Evolutionary conservation across 2,797 vertebrate species (phyloP).

Genomic region (Psittacula echo): DNA sequence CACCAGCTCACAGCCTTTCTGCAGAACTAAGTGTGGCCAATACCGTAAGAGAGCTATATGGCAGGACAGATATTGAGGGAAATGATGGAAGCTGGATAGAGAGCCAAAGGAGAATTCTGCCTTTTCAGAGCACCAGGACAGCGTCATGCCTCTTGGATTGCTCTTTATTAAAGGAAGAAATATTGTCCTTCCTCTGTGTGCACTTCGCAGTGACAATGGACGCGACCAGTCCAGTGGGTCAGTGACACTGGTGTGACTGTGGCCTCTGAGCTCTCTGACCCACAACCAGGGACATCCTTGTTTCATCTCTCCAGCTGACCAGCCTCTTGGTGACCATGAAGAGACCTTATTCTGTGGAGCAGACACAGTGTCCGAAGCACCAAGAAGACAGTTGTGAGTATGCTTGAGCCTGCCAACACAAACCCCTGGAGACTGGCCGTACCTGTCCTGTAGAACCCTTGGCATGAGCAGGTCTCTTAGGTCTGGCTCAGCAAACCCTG

Average conservation of each 20-base stretch:
- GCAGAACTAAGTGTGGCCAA: neutral
- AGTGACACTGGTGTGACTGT: accelerated
- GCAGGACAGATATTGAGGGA: neutral
- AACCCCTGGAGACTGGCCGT: accelerated
- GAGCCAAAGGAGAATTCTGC: neutral
- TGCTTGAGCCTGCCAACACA: neutral
- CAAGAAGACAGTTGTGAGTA: neutral
- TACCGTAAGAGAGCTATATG: neutral
- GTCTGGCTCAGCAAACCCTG: neutral
- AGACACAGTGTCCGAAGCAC: neutral
- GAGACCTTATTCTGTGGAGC: neutral
- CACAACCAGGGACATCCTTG: no score
- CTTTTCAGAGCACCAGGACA: neutral
- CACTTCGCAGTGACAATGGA: neutral
- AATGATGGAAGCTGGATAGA: neutral
- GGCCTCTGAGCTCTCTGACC: neutral
- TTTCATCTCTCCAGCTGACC: neutral
- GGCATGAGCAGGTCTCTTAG: neutral
- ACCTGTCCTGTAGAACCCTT: neutral
- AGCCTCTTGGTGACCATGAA: neutral
- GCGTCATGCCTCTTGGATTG: neutral
- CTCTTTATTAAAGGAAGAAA: neutral
- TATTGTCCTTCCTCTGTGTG: neutral
- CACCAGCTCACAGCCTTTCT: neutral
- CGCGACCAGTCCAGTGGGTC: neutral